Percentiles rank a stretch among this genome's conserved stretches.
These are phyloP conservation scores for Drosophila recens DNA, from an alignment of 2,888 invertebrate species.

Conservation along the genomic window DNA sequence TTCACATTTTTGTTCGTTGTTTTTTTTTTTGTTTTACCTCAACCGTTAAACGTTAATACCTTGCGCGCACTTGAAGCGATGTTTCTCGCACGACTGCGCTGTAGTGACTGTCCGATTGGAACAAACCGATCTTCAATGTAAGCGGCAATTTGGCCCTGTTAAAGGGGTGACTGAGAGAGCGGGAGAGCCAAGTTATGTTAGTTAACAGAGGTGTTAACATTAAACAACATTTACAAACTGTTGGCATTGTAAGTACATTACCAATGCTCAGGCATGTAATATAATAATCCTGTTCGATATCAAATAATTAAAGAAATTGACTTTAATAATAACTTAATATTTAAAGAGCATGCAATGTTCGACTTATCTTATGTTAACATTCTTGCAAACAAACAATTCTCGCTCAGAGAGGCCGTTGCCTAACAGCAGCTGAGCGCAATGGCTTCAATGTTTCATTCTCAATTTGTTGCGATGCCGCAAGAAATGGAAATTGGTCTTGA, in stretches of 20 bases:
- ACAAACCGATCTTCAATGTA: slow-evolving; percentile 52
- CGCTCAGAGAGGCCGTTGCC: slow-evolving; percentile 20
- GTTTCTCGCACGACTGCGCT: slow-evolving; percentile 69
- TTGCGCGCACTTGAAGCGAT: slow-evolving; percentile 57
- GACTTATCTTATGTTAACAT: not conserved
- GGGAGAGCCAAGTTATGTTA: slow-evolving; percentile 11
- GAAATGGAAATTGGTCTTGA: slow-evolving; percentile 18
- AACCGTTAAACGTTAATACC: slow-evolving; percentile 41
- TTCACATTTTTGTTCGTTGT: slow-evolving; percentile 21
- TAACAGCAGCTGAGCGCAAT: slow-evolving; percentile 26
- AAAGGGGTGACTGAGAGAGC: slow-evolving; percentile 2
- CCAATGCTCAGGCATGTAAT: too few relatives aligned
- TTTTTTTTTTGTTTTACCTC: slow-evolving; percentile 31
- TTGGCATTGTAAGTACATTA: too few relatives aligned
- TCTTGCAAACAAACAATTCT: slow-evolving; percentile 26
- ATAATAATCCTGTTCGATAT: too few relatives aligned
- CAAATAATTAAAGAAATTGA: not conserved
- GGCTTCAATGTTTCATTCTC: slow-evolving; percentile 54
- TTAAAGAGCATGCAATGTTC: slow-evolving; percentile 12
- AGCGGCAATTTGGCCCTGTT: slow-evolving; percentile 30
- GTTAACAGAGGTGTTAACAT: slow-evolving; percentile 21
- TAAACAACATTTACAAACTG: not conserved
- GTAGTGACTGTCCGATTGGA: slow-evolving; percentile 60
- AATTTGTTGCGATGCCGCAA: slow-evolving; percentile 25
- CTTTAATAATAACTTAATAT: not conserved